phyloP scores from a whole-genome alignment of 2,797 vertebrate species.

The Cichlasoma orientale region DNA sequence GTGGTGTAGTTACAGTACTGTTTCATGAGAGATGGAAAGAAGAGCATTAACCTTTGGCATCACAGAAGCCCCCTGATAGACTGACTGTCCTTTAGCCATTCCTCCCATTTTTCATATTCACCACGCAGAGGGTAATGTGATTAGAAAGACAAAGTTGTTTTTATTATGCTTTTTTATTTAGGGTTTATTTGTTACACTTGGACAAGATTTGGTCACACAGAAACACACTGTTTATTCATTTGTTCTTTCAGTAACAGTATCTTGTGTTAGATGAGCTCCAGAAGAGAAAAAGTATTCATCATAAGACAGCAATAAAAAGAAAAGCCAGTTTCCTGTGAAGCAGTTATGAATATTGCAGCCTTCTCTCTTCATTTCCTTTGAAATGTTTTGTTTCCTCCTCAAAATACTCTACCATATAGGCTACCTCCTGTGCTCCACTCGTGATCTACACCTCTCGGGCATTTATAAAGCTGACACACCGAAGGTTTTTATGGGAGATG shows the following conservation, averaged over 20 bases:
- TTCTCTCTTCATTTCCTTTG: constrained; percentile 38
- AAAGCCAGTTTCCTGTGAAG: constrained; percentile 27
- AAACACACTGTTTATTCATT: constrained; percentile 36
- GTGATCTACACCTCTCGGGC: constrained; percentile 31
- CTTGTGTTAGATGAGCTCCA: constrained; percentile 3
- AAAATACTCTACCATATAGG: constrained; percentile 1
- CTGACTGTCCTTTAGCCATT: background rate
- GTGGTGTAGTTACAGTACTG: background rate
- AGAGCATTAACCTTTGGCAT: constrained; percentile 17
- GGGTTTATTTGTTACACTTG: constrained; percentile 9
- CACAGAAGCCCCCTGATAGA: constrained; percentile 5
- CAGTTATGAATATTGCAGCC: constrained; percentile 26
- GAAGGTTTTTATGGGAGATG: constrained; percentile 13
- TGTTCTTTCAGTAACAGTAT: constrained; percentile 26
- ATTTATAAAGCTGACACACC: constrained; percentile 31
- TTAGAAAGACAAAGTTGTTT: constrained; percentile 3
- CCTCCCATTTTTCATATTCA: constrained; percentile 20
- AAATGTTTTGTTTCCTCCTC: constrained; percentile 33
- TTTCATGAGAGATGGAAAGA: constrained; percentile 3
- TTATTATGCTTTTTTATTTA: constrained; percentile 3
- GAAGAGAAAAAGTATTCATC: constrained; percentile 21
- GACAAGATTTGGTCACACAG: background rate
- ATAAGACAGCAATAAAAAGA: constrained; percentile 21
- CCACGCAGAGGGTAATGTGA: background rate
- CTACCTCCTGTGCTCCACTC: constrained; percentile 11